phyloP scores from a whole-genome alignment of 2,113 vertebrate species.

The Galbula dea region DNA sequence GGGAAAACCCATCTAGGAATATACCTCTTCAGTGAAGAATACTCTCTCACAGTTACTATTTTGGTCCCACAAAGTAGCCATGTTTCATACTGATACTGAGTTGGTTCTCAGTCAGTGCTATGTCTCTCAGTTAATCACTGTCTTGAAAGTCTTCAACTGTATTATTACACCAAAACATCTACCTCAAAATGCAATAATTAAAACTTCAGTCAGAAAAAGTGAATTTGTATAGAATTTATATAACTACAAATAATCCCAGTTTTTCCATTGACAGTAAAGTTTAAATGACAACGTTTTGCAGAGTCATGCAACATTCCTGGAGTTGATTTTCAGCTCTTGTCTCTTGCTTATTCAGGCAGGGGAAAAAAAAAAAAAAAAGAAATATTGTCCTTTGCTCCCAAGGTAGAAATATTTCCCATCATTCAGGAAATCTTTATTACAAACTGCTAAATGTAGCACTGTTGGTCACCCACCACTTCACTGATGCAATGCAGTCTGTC shows the following conservation, averaged over 20 bases:
- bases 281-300: background rate
- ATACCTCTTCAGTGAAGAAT: background rate
- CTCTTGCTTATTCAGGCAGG: background rate
- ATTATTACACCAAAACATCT: background rate
- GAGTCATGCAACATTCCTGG: background rate
- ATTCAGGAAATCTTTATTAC: background rate
- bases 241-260: background rate
- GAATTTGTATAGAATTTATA: background rate
- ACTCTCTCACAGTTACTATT: background rate
- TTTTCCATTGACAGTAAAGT: background rate
- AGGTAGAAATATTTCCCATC: background rate
- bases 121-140: background rate
- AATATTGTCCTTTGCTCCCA: background rate
- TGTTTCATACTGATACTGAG: background rate
- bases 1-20: background rate
- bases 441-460: background rate
- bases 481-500: background rate
- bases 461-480: background rate
- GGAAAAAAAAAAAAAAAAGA: background rate
- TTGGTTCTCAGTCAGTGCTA: background rate
- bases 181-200: background rate
- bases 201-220: background rate
- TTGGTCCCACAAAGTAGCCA: background rate
- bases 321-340: background rate
- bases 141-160: background rate